Evolutionary conservation across 2,113 vertebrate species (phyloP), one percentile per base, ranked within the genome.

Genomic region (Garra rufa): DNA sequence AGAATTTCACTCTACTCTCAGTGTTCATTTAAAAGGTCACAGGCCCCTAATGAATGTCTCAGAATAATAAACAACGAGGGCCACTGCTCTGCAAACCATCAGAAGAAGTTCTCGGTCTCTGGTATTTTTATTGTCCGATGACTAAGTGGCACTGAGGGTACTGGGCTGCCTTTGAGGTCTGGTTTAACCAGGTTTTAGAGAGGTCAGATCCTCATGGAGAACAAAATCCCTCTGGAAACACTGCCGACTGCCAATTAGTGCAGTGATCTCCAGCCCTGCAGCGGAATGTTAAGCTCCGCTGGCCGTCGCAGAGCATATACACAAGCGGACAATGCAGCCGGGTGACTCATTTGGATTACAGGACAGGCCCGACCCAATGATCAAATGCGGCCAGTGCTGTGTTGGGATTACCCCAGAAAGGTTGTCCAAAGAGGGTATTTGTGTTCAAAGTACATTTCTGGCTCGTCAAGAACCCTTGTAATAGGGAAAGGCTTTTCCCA

Each of bases 201-300:
- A 65, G 44, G 78, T 84, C 55, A 83, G 67, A 85, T 80, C 85
- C 81, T 79, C 6, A 38, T 10, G 17, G 75, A 79, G 61, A 82
- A 85, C 52, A 78, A 87, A 89, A 81, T 85, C 71, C 78, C 38
- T 82, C 65, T 67, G 43, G n/a, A 76, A 86, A 84, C 48, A 44
- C 76, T 71, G 81, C 81, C 67, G 61, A 52, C 55, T 76, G 77
- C 88, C 85, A 88, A 91, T 90, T 91, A 90, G 76, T 44, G n/a
- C 34, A 43, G 78, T 87, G 89, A 90, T 87, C 89, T 88, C 79
- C 87, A 63, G 74, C 82, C 85, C 63, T 61, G 44, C 17, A 14
- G 24, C 24, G 89, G 85, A 88, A 89, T 88, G 85, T 87, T 91
- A 83, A 91, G 87, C 85, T 82, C 26, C 1, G 76, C 84, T 83